Evolutionary conservation across 2,113 vertebrate genomes (phyloP).

Genomic region (Cygnus atratus): DNA sequence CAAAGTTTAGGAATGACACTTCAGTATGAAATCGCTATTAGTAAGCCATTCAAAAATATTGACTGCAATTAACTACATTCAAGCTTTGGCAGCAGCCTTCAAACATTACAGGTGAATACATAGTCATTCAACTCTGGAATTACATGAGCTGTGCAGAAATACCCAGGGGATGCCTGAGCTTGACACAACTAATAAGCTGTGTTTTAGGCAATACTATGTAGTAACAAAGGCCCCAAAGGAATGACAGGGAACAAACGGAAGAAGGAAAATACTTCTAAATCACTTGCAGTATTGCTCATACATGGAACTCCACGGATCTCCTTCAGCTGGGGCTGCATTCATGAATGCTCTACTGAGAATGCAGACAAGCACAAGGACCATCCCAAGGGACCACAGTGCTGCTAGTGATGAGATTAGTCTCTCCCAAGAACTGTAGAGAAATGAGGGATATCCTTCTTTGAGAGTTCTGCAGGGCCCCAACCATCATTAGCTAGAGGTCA

Average conservation of each 20-base stretch:
- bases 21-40: constrained; percentile 66
- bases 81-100: constrained; percentile 69
- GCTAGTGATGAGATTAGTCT: neutral
- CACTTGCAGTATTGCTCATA: neutral
- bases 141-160: constrained; percentile 71
- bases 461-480: neutral
- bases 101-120: constrained; percentile 65
- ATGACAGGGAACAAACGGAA: neutral
- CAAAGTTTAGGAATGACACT: constrained; percentile 64
- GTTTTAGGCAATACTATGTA: constrained; percentile 59
- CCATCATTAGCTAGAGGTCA: neutral
- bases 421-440: neutral
- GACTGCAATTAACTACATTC: constrained; percentile 67
- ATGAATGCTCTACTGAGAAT: neutral
- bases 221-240: constrained; percentile 29
- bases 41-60: constrained; percentile 72
- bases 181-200: constrained; percentile 69
- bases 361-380: neutral
- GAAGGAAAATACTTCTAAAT: constrained; percentile 10
- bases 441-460: neutral
- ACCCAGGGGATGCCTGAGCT: constrained; percentile 65
- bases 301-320: neutral
- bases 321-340: neutral
- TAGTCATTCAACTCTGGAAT: constrained; percentile 64
- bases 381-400: neutral